These are phyloP conservation scores for Harpalus rubripes DNA, from an alignment of 2,888 invertebrate genomes.

Conservation along the genomic window DNA sequence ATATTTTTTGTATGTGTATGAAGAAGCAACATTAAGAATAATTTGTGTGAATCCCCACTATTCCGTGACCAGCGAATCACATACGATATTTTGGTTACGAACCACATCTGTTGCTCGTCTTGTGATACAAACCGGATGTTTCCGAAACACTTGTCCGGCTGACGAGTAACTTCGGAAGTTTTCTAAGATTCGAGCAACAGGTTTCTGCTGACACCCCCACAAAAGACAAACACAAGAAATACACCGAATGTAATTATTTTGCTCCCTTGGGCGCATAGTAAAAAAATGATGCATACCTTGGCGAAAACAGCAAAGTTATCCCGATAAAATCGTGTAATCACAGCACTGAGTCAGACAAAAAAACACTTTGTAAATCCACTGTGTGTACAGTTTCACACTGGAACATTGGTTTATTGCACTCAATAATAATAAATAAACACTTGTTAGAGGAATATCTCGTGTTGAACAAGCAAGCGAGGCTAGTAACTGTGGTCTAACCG, in stretches of 20 bases:
- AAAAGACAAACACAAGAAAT: not conserved
- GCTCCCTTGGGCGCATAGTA: not conserved
- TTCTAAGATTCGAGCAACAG: constrained; percentile 58
- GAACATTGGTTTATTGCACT: constrained; percentile 63
- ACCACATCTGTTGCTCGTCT: constrained; percentile 1
- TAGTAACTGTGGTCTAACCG: constrained; percentile 65
- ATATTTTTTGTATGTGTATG: too few relatives aligned
- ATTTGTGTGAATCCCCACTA: not conserved
- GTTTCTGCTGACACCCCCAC: constrained; percentile 13
- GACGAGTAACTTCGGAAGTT: constrained; percentile 24
- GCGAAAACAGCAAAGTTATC: constrained; percentile 46
- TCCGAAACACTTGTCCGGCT: constrained; percentile 37
- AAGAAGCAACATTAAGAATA: too few relatives aligned
- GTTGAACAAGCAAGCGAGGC: constrained; percentile 50
- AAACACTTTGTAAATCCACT: constrained; percentile 47
- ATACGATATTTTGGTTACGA: constrained; percentile 15
- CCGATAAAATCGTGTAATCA: constrained; percentile 54
- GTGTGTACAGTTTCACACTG: constrained; percentile 52
- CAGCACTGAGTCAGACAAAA: constrained; percentile 57
- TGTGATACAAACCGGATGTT: constrained; percentile 32
- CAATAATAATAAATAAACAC: constrained; percentile 39
- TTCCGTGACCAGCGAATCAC: constrained; percentile 30
- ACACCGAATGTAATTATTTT: not conserved
- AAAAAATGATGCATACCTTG: constrained; percentile 42
- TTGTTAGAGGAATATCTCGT: constrained; percentile 22